phyloP scores from a whole-genome alignment of 2,797 vertebrate genomes.

The Hypotaenidia okinawae region DNA sequence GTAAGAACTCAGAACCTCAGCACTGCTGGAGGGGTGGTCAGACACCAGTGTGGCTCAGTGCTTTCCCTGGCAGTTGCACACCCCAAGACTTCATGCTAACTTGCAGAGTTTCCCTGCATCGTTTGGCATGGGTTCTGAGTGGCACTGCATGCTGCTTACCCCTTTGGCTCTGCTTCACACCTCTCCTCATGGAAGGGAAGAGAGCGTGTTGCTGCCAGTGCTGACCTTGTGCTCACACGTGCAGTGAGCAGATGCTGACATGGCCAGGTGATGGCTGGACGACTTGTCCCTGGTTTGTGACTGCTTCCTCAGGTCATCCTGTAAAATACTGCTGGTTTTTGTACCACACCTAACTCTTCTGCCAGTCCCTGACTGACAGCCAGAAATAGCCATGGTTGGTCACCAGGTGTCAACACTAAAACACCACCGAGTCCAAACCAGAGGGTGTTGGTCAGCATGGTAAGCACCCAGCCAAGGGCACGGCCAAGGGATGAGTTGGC shows the following conservation, averaged over 20 bases:
- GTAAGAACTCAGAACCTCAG: accelerated
- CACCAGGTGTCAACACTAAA: not conserved
- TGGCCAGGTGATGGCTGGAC: not conserved
- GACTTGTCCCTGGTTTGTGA: not conserved
- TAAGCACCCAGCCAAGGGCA: not conserved
- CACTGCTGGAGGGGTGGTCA: not conserved
- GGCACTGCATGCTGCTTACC: not conserved
- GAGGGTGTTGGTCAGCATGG: accelerated
- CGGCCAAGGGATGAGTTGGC: not conserved
- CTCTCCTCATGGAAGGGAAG: not conserved
- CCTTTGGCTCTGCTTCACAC: not conserved
- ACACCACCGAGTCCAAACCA: not conserved
- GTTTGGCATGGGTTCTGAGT: not conserved
- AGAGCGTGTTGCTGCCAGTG: not conserved
- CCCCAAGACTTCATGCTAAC: not conserved
- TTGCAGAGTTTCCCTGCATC: not conserved
- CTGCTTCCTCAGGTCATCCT: not conserved
- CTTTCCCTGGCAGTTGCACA: not conserved
- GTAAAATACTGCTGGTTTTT: not conserved
- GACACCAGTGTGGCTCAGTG: not conserved
- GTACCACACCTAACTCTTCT: not conserved
- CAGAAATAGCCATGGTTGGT: not conserved
- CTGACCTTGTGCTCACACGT: not conserved
- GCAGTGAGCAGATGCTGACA: not conserved
- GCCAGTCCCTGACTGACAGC: not conserved